A percentile compares a stretch with the other conserved stretches of the same genome.
Evolutionary conservation across 2,888 invertebrate genomes (phyloP).

Genomic region (Oscheius myriophilus): DNA sequence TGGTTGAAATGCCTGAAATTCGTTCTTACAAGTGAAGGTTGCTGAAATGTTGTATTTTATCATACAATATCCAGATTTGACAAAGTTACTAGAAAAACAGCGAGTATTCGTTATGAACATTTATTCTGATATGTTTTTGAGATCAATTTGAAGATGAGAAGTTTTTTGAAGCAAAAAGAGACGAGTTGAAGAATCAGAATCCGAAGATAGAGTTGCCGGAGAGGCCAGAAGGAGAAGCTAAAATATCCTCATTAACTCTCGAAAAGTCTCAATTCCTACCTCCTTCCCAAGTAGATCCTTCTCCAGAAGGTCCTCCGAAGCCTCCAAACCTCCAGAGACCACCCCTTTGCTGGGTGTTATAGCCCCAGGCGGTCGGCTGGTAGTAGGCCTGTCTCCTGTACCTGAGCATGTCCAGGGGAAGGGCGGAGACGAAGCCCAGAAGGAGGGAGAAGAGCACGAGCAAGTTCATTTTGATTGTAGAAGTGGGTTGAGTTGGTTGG

Average conservation of each 20-base stretch:
- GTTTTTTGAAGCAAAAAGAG: no score
- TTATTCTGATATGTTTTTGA: no score
- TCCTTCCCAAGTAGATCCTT: slow-evolving; percentile 28
- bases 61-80: no score
- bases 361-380: slow-evolving; percentile 14
- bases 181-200: not conserved
- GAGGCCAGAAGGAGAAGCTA: slow-evolving; percentile 13
- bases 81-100: no score
- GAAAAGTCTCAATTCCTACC: not conserved
- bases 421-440: not conserved
- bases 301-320: slow-evolving; percentile 20
- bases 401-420: not conserved
- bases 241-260: not conserved
- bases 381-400: slow-evolving; percentile 16
- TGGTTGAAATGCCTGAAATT: no score
- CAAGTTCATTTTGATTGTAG: slow-evolving; percentile 10
- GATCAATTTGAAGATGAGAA: no score
- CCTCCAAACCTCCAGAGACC: slow-evolving; percentile 24
- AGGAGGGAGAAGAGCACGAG: slow-evolving; percentile 3
- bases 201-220: slow-evolving; percentile 22
- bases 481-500: not conserved
- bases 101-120: no score
- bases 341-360: not conserved
- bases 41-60: no score
- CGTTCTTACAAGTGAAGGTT: no score